These are phyloP conservation scores for Oxygymnocypris stewartii DNA, from an alignment of 2,113 vertebrate species.

Conservation along the genomic window DNA sequence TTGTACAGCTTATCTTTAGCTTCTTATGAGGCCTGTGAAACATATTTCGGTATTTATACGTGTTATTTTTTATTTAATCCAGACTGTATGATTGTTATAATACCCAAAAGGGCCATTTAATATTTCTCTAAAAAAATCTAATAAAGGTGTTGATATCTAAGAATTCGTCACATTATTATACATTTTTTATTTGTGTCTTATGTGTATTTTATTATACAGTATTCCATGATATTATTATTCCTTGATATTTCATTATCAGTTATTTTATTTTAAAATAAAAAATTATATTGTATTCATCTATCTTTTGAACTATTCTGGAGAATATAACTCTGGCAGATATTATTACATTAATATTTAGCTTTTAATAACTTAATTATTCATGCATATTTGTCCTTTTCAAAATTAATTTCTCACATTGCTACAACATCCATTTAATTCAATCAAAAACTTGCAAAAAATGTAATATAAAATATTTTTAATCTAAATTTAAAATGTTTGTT, in stretches of 20 bases:
- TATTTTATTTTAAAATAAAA: not conserved
- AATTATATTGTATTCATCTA: not conserved
- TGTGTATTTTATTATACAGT: not conserved
- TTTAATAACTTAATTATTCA: not conserved
- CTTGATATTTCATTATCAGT: not conserved
- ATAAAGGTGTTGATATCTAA: slow-evolving; percentile 6
- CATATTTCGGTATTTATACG: not conserved
- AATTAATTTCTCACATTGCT: not conserved
- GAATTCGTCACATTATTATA: not conserved
- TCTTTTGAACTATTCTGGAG: not conserved
- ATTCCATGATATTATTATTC: not conserved
- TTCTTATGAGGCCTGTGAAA: not conserved
- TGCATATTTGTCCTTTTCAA: not conserved
- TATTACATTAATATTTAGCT: too few relatives aligned
- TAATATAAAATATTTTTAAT: not conserved
- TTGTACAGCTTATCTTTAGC: not conserved
- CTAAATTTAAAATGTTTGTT: too few relatives aligned
- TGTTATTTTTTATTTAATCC: not conserved
- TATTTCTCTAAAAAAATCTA: slow-evolving; percentile 23
- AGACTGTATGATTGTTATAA: slow-evolving; percentile 5
- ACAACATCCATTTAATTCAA: not conserved
- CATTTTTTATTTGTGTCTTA: too few relatives aligned
- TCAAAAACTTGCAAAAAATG: not conserved
- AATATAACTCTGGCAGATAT: too few relatives aligned
- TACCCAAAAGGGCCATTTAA: not conserved